A percentile compares a stretch with the other conserved stretches of the same genome.
Conservation (phyloP, 2,888 invertebrate species). For the Keiferia lycopersicella region DNA sequence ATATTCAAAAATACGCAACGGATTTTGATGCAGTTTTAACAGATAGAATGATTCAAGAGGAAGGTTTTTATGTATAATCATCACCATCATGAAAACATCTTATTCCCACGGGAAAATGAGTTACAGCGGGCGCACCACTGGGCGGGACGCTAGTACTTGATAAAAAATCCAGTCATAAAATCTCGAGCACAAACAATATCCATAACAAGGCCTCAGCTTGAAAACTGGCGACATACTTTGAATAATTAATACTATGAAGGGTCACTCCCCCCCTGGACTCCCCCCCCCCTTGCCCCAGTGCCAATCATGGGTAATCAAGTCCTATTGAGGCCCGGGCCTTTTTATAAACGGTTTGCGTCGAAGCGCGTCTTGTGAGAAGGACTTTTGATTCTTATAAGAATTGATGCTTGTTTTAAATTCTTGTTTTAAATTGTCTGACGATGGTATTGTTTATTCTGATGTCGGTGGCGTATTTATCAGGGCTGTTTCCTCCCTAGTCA, state of each 20-base stretch:
- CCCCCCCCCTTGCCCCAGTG: conserved; percentile 33
- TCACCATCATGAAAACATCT: no score
- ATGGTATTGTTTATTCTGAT: neutral
- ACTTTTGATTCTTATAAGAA: conserved; percentile 3
- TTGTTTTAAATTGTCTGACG: neutral
- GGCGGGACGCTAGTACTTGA: no score
- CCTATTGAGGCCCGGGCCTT: conserved; percentile 61
- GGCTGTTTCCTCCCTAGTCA: no score
- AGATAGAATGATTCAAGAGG: no score
- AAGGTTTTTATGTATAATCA: no score
- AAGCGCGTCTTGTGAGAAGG: conserved; percentile 24
- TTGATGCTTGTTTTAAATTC: conserved; percentile 1
- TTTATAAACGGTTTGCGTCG: conserved; percentile 47
- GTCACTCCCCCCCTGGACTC: conserved; percentile 51
- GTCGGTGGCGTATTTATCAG: neutral
- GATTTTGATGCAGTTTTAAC: no score
- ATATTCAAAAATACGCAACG: no score
- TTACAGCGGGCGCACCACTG: no score
- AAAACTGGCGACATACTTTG: conserved; percentile 64
- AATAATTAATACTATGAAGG: conserved; percentile 74
- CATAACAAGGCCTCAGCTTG: conserved; percentile 49
- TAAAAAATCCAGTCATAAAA: conserved; percentile 24
- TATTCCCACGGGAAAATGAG: no score
- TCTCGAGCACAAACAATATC: conserved; percentile 50
- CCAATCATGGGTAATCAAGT: conserved; percentile 70